Base-by-base conservation (phyloP, 2,888 invertebrate species). In the Caenorhabditis sp. region DNA sequence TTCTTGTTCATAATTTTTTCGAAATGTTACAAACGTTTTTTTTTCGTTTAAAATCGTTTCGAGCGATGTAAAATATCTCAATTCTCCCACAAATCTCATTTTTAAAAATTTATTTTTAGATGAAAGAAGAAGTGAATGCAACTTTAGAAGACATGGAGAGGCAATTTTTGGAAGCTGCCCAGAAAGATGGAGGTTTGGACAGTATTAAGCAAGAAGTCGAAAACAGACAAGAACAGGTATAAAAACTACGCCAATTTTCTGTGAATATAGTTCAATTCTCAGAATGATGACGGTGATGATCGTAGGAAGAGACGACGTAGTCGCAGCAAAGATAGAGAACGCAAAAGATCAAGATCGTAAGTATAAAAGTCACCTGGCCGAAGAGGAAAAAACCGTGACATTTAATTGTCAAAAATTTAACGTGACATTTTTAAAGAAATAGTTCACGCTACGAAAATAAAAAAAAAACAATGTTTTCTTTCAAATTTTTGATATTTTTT, bases 331-430 rank as follows among this genome's bases (percentile, higher is more conserved):
- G 77, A 80, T 57, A 62, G 78, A 10, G 76, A 77, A 12, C 36
- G 76, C 53, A 79, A 70, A 43, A 19, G 79, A 12, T 77, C 75
- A 12, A 62, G 75, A 67, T 79, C 78, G 76, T 76, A 3, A 55
- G 70, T 72, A 69, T 27, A n/a, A n/a, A n/a, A n/a, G n/a, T n/a
- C n/a, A n/a, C n/a, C n/a, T n/a, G n/a, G n/a, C n/a, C n/a, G n/a
- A n/a, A n/a, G n/a, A n/a, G n/a, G n/a, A n/a, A n/a, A n/a, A n/a
- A n/a, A n/a, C n/a, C n/a, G n/a, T n/a, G n/a, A n/a, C n/a, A n/a
- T 10, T 24, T 4, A n/a, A 6, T 27, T 58, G 2, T 58, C 31
- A 49, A 43, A 57, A 57, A 59, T 4, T n/a, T n/a, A n/a, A n/a
- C n/a, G n/a, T n/a, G n/a, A n/a, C n/a, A n/a, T n/a, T n/a, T n/a